phyloP scores from a whole-genome alignment of 2,888 invertebrate genomes.

The Heliconius erato region DNA sequence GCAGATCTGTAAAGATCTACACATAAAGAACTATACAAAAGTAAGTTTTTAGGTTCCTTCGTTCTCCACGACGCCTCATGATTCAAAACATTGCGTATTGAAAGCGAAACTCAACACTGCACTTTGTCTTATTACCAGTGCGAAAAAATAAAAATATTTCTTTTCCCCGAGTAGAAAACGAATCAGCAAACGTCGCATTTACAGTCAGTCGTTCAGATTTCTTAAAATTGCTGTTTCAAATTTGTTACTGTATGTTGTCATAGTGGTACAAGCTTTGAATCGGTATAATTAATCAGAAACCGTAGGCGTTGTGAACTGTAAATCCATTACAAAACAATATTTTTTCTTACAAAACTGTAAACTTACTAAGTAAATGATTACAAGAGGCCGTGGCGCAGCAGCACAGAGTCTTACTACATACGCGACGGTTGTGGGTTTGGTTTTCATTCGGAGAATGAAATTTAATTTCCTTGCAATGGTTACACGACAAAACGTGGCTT shows the following conservation, averaged over 20 bases:
- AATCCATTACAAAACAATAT: neutral
- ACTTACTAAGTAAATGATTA: constrained; percentile 8
- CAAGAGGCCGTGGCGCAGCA: neutral
- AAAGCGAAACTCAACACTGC: neutral
- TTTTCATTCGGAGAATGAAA: neutral
- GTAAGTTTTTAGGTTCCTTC: too few species aligned
- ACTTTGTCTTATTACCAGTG: neutral
- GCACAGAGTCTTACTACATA: neutral
- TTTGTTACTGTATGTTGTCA: neutral
- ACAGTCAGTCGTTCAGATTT: neutral
- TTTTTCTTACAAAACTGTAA: neutral
- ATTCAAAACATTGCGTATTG: neutral
- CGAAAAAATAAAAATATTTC: neutral
- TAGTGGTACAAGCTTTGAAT: neutral
- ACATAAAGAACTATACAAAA: neutral
- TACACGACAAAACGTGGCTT: neutral
- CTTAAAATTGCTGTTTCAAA: neutral
- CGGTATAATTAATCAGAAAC: constrained; percentile 9
- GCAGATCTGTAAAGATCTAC: too few species aligned
- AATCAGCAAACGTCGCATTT: neutral
- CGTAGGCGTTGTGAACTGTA: constrained; percentile 7
- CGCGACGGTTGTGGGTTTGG: neutral
- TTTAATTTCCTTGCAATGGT: neutral
- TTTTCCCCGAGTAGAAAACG: neutral
- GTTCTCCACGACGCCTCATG: too few species aligned